A percentile compares a stretch with the other conserved stretches of the same genome.
phyloP scores from a whole-genome alignment of 2,888 invertebrate species.

The Lordiphosa fenestrarum region DNA sequence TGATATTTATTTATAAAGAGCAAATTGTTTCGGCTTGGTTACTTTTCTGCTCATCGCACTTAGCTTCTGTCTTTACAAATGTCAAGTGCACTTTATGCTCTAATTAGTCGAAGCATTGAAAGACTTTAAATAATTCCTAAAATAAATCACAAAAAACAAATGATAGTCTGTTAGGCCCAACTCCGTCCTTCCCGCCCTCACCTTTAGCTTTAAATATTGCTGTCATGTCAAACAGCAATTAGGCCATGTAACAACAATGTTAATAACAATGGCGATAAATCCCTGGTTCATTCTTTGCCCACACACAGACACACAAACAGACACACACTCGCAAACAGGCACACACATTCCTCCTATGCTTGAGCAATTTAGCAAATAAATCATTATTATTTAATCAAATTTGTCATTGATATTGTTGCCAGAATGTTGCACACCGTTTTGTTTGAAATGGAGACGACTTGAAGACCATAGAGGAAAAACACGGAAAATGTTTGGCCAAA shows the following conservation, averaged over 20 bases:
- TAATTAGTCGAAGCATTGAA: slow-evolving; percentile 45
- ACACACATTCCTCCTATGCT: slow-evolving; percentile 50
- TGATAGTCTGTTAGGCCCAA: background rate
- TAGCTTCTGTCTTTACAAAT: slow-evolving; percentile 51
- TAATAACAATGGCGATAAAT: slow-evolving; percentile 46
- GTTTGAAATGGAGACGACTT: background rate
- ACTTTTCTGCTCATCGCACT: too few relatives aligned
- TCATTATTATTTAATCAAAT: slow-evolving; percentile 75
- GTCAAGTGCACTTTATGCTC: slow-evolving; percentile 71
- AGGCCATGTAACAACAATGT: slow-evolving; percentile 56
- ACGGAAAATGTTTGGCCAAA: background rate
- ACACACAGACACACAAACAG: slow-evolving; percentile 17
- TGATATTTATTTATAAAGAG: too few relatives aligned
- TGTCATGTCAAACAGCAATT: slow-evolving; percentile 74
- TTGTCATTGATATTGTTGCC: slow-evolving; percentile 67
- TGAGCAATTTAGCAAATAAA: slow-evolving; percentile 71
- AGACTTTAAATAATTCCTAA: background rate
- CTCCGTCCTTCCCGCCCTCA: slow-evolving; percentile 1
- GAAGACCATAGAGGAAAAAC: background rate
- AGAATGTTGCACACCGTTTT: slow-evolving; percentile 44
- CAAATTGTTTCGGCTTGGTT: too few relatives aligned
- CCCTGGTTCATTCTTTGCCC: slow-evolving; percentile 46
- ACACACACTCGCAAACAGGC: slow-evolving; percentile 1
- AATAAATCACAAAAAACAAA: slow-evolving; percentile 5
- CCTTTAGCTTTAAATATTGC: slow-evolving; percentile 62